Conservation (phyloP, 2,888 invertebrate genomes). For the Volucella bombylans region DNA sequence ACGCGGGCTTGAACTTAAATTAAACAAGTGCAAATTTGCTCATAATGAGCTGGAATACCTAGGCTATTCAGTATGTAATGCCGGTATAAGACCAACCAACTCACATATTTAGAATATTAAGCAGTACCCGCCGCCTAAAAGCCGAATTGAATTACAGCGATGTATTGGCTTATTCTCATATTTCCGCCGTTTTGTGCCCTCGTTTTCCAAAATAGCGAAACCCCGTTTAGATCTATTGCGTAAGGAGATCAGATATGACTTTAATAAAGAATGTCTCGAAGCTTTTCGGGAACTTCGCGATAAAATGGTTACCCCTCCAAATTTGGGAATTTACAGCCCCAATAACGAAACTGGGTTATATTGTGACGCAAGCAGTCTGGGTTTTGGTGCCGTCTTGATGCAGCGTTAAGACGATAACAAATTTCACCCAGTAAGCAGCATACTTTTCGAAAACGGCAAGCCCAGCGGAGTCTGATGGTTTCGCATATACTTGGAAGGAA, state of each 20-base stretch:
- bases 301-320: constrained; percentile 58
- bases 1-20: too few relatives aligned
- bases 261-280: constrained; percentile 27
- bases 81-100: constrained; percentile 26
- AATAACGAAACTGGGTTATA: constrained; percentile 76
- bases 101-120: too few relatives aligned
- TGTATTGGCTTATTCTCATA: too few relatives aligned
- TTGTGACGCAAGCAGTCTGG: constrained; percentile 76
- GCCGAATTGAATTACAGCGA: too few relatives aligned
- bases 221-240: constrained; percentile 76
- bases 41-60: too few relatives aligned
- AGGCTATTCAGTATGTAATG: too few relatives aligned
- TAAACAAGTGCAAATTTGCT: too few relatives aligned
- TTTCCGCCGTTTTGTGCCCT: constrained; percentile 52
- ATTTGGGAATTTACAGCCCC: constrained; percentile 76
- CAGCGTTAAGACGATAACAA: constrained; percentile 69
- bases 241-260: constrained; percentile 37
- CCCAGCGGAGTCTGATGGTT: constrained; percentile 74
- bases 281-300: constrained; percentile 48
- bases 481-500: constrained; percentile 75
- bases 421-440: constrained; percentile 76
- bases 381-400: constrained; percentile 76
- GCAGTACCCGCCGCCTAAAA: too few relatives aligned
- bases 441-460: constrained; percentile 76
- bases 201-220: constrained; percentile 74